Base-by-base conservation (phyloP, 2,797 vertebrate genomes). In the Buphagus erythrorhynchus region DNA sequence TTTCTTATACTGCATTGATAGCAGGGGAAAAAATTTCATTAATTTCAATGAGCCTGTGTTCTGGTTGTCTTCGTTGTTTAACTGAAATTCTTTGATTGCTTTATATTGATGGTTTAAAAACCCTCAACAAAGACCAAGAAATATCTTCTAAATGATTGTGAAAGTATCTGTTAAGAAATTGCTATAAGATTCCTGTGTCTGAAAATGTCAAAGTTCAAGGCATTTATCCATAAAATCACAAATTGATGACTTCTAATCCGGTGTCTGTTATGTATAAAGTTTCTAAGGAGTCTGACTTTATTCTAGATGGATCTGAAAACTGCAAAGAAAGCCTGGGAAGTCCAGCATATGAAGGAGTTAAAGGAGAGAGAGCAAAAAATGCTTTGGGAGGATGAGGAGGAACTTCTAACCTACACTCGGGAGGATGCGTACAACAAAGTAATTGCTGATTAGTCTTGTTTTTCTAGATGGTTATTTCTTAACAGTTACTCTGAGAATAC, bases 341-440 rank as follows among this genome's bases (percentile, higher is more conserved):
- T 98, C 65, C 97, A 98, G 61, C 98, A 98, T 84, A 97, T 99
- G 93, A 98, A 98, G 95, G 98, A 98, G 55, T 96, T 99, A 59
- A 99, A 98, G 95, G 98, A 99, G 93, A 98, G 98, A 65, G 98
- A 98, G 46, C 98, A 99, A 93, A 97, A 86, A 91, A 97, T 98
- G 94, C 79, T 98, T 28, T 98, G 98, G 90, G 98, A 99, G 42
- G 98, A 98, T 86, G 99, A 99, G 90, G 99, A 99, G 88, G 99
- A 99, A 29, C 98, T 99, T 35, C 98, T 99, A 65, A 99, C 99
- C 20, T 99, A 99, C 93, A 99, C 99, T 62, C 98, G 99, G 95
- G 99, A 99, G 95, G 99, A 99, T 80, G 99, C 99, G 0, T 99
- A 99, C 97, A 99, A 99, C 96, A 99, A 99, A 98, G 99, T 99